Base-by-base conservation (phyloP, 2,797 vertebrate species). In the Mormyrops boulengeri region DNA sequence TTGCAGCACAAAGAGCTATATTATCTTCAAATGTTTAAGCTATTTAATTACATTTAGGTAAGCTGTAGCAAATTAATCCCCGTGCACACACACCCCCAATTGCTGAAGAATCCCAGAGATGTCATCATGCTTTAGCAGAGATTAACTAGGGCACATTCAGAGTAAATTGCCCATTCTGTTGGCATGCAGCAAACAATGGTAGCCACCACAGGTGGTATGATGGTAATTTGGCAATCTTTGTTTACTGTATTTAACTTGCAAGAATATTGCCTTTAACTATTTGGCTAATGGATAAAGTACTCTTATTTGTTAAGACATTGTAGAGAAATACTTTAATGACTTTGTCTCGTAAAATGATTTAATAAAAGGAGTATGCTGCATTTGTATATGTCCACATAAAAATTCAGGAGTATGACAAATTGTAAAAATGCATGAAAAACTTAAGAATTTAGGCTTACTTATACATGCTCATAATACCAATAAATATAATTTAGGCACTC, bases 111-210 rank as follows among this genome's bases (percentile, higher is more conserved):
- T 69, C 38, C 85, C 89, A 89, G 89, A 77, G 88, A 89, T 91
- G 88, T 91, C 89, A 91, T 88, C 60, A 50, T 85, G 88, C 88
- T 91, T 93, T 93, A 93, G 90, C 90, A 92, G 89, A 93, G 92
- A 92, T 93, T 93, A 94, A 92, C 88, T 60, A 55, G 47, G 22
- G 87, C 85, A 91, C 91, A 92, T 91, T 91, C 90, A 90, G 41
- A 55, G 77, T 92, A 92, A 93, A 93, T 91, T 92, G 90, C 30
- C 90, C 60, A 91, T 94, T 93, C 91, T 93, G 85, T 93, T 93
- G 92, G 91, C 90, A 90, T 92, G 87, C 66, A 91, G 88, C 92
- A 92, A 93, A 93, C 91, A 92, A 92, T 92, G 88, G 82, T 52
- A 47, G 88, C 30, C 90, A 89, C 80, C 87, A 53, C 87, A 55